Percentiles rank a stretch among this genome's conserved stretches.
phyloP scores from a whole-genome alignment of 2,888 invertebrate species.

The Masnerella sp. region DNA sequence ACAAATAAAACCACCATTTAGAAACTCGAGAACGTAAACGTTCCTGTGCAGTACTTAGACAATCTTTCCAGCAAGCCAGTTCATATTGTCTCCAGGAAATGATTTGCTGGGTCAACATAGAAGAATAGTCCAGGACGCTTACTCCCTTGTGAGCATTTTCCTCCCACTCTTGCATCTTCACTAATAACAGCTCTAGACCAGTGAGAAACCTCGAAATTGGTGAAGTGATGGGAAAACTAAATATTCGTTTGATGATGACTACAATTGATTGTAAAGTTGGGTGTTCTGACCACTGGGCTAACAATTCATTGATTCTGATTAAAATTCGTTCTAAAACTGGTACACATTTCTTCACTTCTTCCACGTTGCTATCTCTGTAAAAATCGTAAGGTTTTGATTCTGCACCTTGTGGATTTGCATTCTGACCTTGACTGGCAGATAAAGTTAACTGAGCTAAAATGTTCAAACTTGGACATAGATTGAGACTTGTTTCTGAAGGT shows the following conservation, averaged over 20 bases:
- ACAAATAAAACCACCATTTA: slow-evolving; percentile 95
- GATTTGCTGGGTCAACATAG: slow-evolving; percentile 87
- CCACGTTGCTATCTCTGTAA: slow-evolving; percentile 90
- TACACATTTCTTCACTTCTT: slow-evolving; percentile 86
- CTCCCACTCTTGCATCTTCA: slow-evolving; percentile 94
- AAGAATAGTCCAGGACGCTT: slow-evolving; percentile 86
- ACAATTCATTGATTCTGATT: slow-evolving; percentile 81
- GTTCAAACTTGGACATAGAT: slow-evolving; percentile 80
- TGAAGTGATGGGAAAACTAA: slow-evolving; percentile 86
- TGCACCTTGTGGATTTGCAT: slow-evolving; percentile 58
- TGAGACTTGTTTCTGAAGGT: slow-evolving; percentile 79
- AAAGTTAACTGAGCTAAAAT: slow-evolving; percentile 79
- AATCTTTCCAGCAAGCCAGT: slow-evolving; percentile 91
- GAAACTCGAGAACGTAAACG: slow-evolving; percentile 84
- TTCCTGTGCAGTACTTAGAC: slow-evolving; percentile 84
- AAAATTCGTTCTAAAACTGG: slow-evolving; percentile 84
- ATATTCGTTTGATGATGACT: slow-evolving; percentile 82
- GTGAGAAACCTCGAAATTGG: slow-evolving; percentile 93
- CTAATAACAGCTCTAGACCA: slow-evolving; percentile 92
- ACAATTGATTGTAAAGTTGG: slow-evolving; percentile 89
- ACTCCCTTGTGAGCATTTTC: slow-evolving; percentile 92
- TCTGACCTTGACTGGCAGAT: slow-evolving; percentile 79
- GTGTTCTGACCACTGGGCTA: slow-evolving; percentile 93
- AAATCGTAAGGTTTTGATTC: slow-evolving; percentile 81
- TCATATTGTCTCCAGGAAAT: slow-evolving; percentile 95